Conservation (phyloP, 1,140 invertebrate genomes). For the Diachasma alloeum region DNA sequence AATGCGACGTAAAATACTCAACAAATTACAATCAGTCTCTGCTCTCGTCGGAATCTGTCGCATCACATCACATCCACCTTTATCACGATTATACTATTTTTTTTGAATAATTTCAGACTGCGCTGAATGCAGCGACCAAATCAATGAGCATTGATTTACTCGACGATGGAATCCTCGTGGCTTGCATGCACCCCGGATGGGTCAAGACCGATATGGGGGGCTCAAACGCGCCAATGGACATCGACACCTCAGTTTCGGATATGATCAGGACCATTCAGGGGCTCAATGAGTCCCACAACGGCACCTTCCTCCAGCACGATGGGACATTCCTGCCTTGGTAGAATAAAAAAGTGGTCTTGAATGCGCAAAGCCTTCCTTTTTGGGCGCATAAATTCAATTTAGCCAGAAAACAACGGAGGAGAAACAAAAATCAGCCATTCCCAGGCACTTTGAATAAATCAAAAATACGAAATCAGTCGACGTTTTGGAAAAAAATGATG, state of each 20-base stretch:
- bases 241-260: slow-evolving; percentile 70
- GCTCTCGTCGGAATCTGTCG: too few relatives aligned
- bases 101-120: slow-evolving; percentile 75
- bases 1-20: too few relatives aligned
- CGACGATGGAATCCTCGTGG: slow-evolving; percentile 76
- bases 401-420: too few relatives aligned
- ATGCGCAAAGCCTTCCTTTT: too few relatives aligned
- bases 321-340: slow-evolving; percentile 79
- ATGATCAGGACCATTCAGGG: slow-evolving; percentile 74
- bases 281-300: slow-evolving; percentile 74
- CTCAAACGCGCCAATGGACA: slow-evolving; percentile 75
- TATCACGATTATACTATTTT: too few relatives aligned
- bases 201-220: slow-evolving; percentile 91
- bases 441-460: too few relatives aligned
- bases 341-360: slow-evolving; percentile 37
- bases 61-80: too few relatives aligned
- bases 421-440: too few relatives aligned
- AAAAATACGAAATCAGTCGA: too few relatives aligned
- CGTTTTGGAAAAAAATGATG: too few relatives aligned
- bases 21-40: too few relatives aligned
- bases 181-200: slow-evolving; percentile 89
- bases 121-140: slow-evolving; percentile 87
- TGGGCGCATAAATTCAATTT: too few relatives aligned
- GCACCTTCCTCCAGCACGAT: slow-evolving; percentile 80
- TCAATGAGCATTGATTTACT: slow-evolving; percentile 85